Conservation (phyloP, 2,113 vertebrate species). For the Melanostigma gelatinosum region DNA sequence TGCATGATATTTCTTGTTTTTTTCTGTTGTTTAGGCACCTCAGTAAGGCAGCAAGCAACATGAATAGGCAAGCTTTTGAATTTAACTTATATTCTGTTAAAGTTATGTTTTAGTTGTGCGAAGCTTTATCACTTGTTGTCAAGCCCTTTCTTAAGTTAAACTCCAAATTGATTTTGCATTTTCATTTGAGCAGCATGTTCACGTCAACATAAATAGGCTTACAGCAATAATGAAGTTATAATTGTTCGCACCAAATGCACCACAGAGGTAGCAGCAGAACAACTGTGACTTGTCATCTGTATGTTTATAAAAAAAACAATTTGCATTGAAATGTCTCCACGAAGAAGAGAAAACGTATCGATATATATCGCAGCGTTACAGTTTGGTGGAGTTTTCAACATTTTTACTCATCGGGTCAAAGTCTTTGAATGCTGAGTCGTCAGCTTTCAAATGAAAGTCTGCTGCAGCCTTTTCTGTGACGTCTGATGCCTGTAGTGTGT, state of each 20-base stretch:
- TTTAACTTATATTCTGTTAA: neutral
- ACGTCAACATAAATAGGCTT: conserved; percentile 22
- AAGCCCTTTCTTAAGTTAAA: neutral
- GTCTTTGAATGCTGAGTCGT: conserved; percentile 66
- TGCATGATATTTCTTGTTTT: neutral
- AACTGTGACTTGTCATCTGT: neutral
- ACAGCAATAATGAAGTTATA: neutral
- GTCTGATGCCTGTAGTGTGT: conserved; percentile 57
- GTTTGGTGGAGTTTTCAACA: conserved; percentile 63
- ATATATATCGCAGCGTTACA: conserved; percentile 54
- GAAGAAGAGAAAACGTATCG: neutral
- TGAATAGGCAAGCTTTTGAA: neutral
- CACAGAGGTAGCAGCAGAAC: neutral
- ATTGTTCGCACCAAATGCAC: neutral
- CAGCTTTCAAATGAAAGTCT: conserved; percentile 50
- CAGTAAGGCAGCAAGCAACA: neutral
- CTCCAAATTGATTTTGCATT: neutral
- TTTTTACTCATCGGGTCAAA: conserved; percentile 50
- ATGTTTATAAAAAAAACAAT: neutral
- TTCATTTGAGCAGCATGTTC: neutral
- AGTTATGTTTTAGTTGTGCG: neutral
- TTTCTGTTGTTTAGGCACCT: neutral
- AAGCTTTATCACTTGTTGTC: neutral
- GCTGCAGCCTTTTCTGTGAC: conserved; percentile 52
- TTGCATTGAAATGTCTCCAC: neutral